Conservation (phyloP, 2,797 vertebrate species). For the Limosa lapponica region DNA sequence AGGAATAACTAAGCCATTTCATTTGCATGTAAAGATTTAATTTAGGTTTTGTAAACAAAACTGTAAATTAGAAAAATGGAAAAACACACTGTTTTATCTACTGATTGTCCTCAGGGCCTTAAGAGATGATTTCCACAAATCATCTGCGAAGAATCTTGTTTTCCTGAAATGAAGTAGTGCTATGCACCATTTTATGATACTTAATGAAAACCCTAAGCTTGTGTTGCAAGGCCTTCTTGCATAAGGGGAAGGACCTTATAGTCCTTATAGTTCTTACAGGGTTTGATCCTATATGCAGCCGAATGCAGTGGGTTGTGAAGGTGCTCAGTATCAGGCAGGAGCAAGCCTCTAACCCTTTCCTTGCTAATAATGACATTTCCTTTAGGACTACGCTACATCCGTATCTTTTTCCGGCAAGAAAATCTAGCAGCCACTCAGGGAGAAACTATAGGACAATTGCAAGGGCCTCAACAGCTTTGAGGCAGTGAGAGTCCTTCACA, state of each 20-base stretch:
- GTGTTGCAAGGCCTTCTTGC: background rate
- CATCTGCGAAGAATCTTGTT: background rate
- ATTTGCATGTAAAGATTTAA: constrained; percentile 53
- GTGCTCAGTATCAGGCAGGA: background rate
- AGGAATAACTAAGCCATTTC: constrained; percentile 26
- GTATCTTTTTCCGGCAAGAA: background rate
- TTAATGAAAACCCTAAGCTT: background rate
- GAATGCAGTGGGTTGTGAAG: background rate
- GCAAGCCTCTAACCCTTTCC: background rate
- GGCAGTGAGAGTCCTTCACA: constrained; percentile 51
- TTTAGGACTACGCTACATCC: background rate
- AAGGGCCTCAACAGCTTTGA: constrained; percentile 52
- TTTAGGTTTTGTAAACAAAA: constrained; percentile 55
- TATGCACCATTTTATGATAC: background rate
- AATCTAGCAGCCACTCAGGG: background rate
- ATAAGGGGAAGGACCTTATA: background rate
- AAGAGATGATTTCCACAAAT: constrained; percentile 19
- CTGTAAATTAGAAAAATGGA: background rate
- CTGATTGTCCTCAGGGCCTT: background rate
- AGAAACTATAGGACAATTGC: constrained; percentile 29
- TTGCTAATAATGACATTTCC: background rate
- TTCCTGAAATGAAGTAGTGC: background rate
- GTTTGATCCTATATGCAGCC: background rate
- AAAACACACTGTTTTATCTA: background rate
- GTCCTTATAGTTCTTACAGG: background rate